A percentile compares a stretch with the other conserved stretches of the same genome.
Evolutionary conservation across 2,113 vertebrate genomes (phyloP).

Genomic region (Tinamus guttatus): DNA sequence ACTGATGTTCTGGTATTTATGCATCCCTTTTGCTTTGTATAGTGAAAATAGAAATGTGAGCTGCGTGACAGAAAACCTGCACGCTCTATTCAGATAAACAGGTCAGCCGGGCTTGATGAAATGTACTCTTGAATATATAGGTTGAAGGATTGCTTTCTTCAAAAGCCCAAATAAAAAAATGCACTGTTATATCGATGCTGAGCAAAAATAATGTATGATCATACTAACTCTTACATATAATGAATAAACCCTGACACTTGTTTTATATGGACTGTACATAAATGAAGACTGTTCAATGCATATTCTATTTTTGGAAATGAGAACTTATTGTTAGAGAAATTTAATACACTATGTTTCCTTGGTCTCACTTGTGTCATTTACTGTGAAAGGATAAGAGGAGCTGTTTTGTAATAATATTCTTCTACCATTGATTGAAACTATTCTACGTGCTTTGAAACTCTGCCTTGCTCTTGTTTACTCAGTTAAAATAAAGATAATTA

Average conservation of each 20-base stretch:
- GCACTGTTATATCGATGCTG: background rate
- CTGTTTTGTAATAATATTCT: constrained; percentile 13
- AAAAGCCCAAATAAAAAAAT: background rate
- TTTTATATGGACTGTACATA: background rate
- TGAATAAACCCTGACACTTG: background rate
- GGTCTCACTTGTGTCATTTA: background rate
- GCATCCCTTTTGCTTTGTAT: background rate
- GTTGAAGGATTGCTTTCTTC: background rate
- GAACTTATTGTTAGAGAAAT: constrained; percentile 19
- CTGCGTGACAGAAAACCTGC: background rate
- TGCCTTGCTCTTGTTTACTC: constrained; percentile 11
- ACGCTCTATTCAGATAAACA: background rate
- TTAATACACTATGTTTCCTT: background rate
- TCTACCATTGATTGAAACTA: background rate
- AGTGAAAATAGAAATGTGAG: background rate
- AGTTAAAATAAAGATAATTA: constrained; percentile 53
- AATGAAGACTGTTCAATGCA: background rate
- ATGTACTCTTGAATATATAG: background rate
- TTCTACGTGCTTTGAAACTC: constrained; percentile 1
- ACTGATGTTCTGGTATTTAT: background rate
- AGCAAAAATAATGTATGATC: background rate
- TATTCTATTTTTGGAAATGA: constrained; percentile 43
- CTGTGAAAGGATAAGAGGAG: background rate
- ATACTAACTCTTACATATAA: background rate
- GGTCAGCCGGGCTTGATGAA: background rate